Percentiles rank a stretch among this genome's conserved stretches.
phyloP scores from a whole-genome alignment of 2,797 vertebrate genomes.

The Danio tinwini region DNA sequence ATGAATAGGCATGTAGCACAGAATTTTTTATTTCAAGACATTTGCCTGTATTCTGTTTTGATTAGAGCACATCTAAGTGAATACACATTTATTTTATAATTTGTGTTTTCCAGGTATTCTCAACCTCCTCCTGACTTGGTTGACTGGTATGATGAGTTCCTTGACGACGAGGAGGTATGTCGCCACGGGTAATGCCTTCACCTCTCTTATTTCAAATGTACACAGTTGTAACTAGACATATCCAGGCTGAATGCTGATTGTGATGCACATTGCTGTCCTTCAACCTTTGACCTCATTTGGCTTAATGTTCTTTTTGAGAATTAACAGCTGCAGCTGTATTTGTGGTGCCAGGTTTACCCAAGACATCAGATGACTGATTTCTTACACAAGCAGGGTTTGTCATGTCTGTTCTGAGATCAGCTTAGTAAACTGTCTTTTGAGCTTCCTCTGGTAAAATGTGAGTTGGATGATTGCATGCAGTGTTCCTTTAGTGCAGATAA shows the following conservation, averaged over 20 bases:
- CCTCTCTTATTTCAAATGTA: conserved; percentile 73
- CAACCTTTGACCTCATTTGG: conserved; percentile 87
- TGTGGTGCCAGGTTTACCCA: conserved; percentile 57
- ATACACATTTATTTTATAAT: background rate
- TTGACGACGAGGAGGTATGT: conserved; percentile 99
- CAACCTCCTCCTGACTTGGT: conserved; percentile 96
- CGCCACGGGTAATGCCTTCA: conserved; percentile 93
- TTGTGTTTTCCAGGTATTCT: conserved; percentile 85
- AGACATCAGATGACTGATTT: conserved; percentile 3
- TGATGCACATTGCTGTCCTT: conserved; percentile 84
- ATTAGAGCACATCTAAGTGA: background rate
- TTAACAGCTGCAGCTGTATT: conserved; percentile 67
- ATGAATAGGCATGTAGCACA: background rate
- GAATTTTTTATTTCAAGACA: background rate
- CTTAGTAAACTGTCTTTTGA: background rate
- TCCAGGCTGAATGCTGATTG: conserved; percentile 68
- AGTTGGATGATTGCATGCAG: background rate
- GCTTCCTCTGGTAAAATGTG: background rate
- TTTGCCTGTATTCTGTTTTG: background rate
- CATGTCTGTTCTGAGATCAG: background rate
- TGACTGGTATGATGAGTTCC: conserved; percentile 99
- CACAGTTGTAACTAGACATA: background rate
- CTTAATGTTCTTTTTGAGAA: conserved; percentile 72
- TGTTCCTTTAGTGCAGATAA: background rate
- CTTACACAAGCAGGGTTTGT: background rate